Percentiles rank a stretch among this genome's conserved stretches.
Conservation (phyloP, 1,140 invertebrate species). For the Physella acuta region DNA sequence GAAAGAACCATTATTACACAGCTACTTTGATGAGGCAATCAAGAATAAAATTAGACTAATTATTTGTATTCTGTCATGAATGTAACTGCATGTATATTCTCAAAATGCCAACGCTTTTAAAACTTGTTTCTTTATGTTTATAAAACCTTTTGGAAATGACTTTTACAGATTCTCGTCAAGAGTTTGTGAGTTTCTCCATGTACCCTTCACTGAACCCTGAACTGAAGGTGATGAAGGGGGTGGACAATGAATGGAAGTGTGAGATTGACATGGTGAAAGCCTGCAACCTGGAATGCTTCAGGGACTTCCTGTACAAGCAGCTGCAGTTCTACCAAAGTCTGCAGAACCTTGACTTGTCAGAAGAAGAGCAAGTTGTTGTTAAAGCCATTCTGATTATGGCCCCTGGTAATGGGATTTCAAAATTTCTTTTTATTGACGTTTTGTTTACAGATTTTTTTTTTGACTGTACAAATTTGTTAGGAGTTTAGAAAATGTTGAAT, state of each 20-base stretch:
- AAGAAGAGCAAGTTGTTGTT: conserved; percentile 1
- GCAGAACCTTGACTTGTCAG: conserved; percentile 4
- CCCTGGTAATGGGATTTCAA: conserved; percentile 5
- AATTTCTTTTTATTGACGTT: background rate
- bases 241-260: conserved; percentile 9
- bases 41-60: background rate
- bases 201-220: background rate
- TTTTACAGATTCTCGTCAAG: conserved; percentile 12
- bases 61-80: background rate
- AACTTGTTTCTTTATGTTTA: background rate
- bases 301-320: background rate
- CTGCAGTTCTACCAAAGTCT: background rate
- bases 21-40: background rate
- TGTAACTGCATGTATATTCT: background rate
- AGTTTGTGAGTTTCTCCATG: background rate
- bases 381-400: conserved; percentile 9
- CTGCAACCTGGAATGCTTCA: background rate
- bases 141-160: too few species aligned
- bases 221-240: background rate
- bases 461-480: too few species aligned
- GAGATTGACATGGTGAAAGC: background rate
- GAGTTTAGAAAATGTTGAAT: too few species aligned
- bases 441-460: too few species aligned
- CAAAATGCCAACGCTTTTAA: background rate
- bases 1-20: too few species aligned